Conservation (phyloP, 2,113 vertebrate genomes). For the Takifugu bimaculatus region DNA sequence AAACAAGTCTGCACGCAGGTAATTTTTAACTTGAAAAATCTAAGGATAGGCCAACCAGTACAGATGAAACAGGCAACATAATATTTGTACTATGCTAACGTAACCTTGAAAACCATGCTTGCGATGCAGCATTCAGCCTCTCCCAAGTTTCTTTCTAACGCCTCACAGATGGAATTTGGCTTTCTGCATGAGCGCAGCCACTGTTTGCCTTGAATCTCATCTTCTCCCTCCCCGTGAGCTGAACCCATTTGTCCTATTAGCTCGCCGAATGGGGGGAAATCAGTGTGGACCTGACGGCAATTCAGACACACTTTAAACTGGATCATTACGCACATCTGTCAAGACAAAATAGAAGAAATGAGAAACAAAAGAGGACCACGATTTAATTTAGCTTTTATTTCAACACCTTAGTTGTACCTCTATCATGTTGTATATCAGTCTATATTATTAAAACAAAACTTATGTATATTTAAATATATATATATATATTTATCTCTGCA, state of each 20-base stretch:
- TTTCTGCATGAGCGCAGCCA: slow-evolving; percentile 35
- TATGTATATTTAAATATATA: slow-evolving; percentile 51
- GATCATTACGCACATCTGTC: slow-evolving; percentile 48
- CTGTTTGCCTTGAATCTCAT: slow-evolving; percentile 51
- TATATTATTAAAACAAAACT: slow-evolving; percentile 71
- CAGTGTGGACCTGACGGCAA: slow-evolving; percentile 42
- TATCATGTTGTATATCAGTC: slow-evolving; percentile 67
- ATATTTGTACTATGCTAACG: slow-evolving; percentile 23
- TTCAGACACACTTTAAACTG: slow-evolving; percentile 36
- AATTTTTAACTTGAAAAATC: slow-evolving; percentile 19
- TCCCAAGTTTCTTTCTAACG: slow-evolving; percentile 35
- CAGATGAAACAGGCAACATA: slow-evolving; percentile 4
- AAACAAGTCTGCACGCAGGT: slow-evolving; percentile 15
- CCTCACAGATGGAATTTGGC: slow-evolving; percentile 19
- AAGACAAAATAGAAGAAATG: slow-evolving; percentile 43
- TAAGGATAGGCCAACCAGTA: background rate
- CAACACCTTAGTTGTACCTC: slow-evolving; percentile 74
- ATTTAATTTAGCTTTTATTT: slow-evolving; percentile 75
- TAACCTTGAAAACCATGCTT: slow-evolving; percentile 16
- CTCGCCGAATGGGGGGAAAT: slow-evolving; percentile 49
- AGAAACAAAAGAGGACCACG: slow-evolving; percentile 43
- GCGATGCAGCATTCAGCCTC: slow-evolving; percentile 12
- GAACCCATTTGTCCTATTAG: slow-evolving; percentile 51
- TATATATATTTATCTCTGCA: slow-evolving; percentile 73
- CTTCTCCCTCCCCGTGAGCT: slow-evolving; percentile 33